Conservation (phyloP, 2,888 invertebrate genomes). For the Apodemia duryi region DNA sequence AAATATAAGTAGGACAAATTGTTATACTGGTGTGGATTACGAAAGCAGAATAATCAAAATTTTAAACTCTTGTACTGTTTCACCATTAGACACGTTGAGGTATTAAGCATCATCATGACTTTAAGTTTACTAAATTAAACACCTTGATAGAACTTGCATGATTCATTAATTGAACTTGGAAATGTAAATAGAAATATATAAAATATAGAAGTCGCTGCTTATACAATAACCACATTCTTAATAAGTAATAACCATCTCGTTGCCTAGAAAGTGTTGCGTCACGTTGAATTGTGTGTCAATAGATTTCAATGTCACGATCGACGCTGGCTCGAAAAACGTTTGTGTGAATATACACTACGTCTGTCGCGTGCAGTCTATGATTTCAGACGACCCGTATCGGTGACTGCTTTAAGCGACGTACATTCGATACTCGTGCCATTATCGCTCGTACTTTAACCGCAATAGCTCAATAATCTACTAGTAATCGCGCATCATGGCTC, state of each 20-base stretch:
- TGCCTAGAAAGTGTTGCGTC: neutral
- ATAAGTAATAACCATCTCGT: neutral
- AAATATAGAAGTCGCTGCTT: neutral
- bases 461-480: conserved; percentile 21
- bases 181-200: neutral
- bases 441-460: conserved; percentile 20
- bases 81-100: no score
- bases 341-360: neutral
- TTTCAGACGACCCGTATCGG: conserved; percentile 16
- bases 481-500: conserved; percentile 35
- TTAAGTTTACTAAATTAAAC: no score
- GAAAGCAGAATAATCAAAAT: no score
- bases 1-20: no score
- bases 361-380: conserved; percentile 5
- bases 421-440: conserved; percentile 21
- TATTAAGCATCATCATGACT: no score
- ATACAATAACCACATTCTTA: neutral
- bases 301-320: neutral
- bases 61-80: no score
- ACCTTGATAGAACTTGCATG: no score
- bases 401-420: conserved; percentile 25
- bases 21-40: no score
- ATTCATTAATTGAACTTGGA: no score
- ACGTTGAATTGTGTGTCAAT: neutral
- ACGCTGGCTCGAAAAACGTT: neutral